Conservation (phyloP, 2,888 invertebrate genomes). For the Zaprionus lineosus region DNA sequence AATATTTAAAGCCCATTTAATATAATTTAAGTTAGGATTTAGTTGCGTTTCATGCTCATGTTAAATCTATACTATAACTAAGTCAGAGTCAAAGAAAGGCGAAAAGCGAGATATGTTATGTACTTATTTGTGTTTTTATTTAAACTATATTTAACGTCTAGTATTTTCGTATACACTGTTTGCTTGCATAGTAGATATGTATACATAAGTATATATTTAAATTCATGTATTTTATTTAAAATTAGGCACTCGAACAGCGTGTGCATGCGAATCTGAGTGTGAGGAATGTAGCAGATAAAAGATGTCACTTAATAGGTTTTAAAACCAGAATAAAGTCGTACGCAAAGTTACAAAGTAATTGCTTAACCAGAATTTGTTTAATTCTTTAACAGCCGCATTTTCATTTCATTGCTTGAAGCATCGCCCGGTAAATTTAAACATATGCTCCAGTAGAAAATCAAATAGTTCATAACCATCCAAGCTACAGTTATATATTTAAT, state of each 20-base stretch:
- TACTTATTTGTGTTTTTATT: conserved; percentile 62
- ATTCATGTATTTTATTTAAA: conserved; percentile 50
- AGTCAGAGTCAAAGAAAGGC: conserved; percentile 32
- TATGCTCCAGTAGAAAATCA: no score
- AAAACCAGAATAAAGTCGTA: conserved; percentile 67
- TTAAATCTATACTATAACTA: conserved; percentile 44
- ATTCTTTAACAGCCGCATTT: no score
- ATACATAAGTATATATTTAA: conserved; percentile 39
- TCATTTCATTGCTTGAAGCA: no score
- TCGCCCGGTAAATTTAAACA: no score
- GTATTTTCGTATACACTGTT: conserved; percentile 51
- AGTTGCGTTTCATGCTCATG: conserved; percentile 55
- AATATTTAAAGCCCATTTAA: conserved; percentile 70
- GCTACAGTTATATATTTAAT: no score
- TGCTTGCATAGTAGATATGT: conserved; percentile 9
- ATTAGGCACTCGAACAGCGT: conserved; percentile 25
- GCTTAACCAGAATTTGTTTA: conserved; percentile 1
- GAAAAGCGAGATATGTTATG: conserved; percentile 47
- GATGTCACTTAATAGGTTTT: conserved; percentile 54
- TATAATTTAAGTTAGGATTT: conserved; percentile 77
- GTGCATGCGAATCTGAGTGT: conserved; percentile 43
- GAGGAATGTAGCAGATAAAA: conserved; percentile 55
- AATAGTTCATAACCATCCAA: no score
- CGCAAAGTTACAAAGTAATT: conserved; percentile 46
- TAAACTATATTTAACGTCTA: conserved; percentile 52